Evolutionary conservation across 1,140 invertebrate genomes (phyloP), one percentile per base, ranked within the genome.

Genomic region (Ceratina calcarata): DNA sequence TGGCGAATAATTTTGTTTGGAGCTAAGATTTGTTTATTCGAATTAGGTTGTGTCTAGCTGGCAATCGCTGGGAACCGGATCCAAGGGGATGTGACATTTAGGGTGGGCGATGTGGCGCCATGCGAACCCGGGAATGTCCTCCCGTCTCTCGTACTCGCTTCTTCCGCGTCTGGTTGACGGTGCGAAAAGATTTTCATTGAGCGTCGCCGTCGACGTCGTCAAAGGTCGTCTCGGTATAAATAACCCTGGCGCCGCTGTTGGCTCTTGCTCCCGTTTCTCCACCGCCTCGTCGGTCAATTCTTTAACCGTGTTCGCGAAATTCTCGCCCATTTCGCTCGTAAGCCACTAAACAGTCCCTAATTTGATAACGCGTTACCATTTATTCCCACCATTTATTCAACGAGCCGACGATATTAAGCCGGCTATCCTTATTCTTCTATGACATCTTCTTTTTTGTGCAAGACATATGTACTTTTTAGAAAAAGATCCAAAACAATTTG

Each of bases 141-240:
- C 16, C 18, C 65, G 76, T 20, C 58, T 57, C n/a, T 45, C 37
- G 37, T 45, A 45, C 71, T 27, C 53, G 16, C 60, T 67, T 70
- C 79, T 85, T 82, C 66, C 55, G 75, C 74, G 66, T 85, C 75
- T 65, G 55, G 60, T 68, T 69, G 67, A 85, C 62, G 66, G 64
- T 60, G 71, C 72, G 55, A 66, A 84, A 62, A 74, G 78, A 75
- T 87, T 86, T 86, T 82, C 86, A 87, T 86, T 86, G 83, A 85
- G 83, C 77, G 53, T 80, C 77, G 66, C 65, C 74, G 72, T 85
- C 70, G 49, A 83, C 82, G 61, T 82, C 87, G 87, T 86, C 87
- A 88, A 88, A 88, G 87, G 87, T 88, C 86, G 86, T 72, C 85
- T 77, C 72, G 81, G 75, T 89, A 88, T 89, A 89, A 89, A 89